Evolutionary conservation across 2,113 vertebrate genomes (phyloP).

Genomic region (Podarcis muralis): DNA sequence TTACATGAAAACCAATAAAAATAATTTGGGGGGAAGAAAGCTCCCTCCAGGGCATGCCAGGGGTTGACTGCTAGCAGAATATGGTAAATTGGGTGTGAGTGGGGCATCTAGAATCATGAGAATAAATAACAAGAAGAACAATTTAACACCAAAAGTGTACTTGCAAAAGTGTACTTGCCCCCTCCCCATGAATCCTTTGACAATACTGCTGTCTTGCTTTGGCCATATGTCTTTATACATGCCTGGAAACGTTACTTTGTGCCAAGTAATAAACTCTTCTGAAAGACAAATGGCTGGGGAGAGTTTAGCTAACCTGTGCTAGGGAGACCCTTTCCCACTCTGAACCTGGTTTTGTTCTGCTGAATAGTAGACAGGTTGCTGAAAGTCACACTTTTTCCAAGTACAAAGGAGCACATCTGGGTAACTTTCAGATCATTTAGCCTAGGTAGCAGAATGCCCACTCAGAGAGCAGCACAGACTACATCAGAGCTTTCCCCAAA

Average conservation of each 20-base stretch:
- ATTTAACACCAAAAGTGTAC: background rate
- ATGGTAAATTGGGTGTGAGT: no score
- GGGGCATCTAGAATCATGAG: no score
- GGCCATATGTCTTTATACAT: background rate
- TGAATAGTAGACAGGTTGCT: background rate
- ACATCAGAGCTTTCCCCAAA: background rate
- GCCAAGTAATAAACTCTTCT: background rate
- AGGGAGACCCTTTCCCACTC: background rate
- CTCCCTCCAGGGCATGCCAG: no score
- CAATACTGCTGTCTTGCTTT: background rate
- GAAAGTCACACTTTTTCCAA: background rate
- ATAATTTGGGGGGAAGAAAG: no score
- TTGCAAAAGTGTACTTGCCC: no score
- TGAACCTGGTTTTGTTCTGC: background rate
- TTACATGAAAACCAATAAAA: no score
- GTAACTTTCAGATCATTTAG: background rate
- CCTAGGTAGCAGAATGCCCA: background rate
- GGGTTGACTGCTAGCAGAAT: no score
- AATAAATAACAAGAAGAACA: no score
- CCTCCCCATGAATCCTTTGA: background rate
- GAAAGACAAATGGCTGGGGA: background rate
- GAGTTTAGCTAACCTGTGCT: background rate
- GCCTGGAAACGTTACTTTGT: background rate
- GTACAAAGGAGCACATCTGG: background rate
- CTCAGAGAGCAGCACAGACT: background rate